Conservation (phyloP, 1,140 invertebrate species). For the Caenorhabditis brenneri region DNA sequence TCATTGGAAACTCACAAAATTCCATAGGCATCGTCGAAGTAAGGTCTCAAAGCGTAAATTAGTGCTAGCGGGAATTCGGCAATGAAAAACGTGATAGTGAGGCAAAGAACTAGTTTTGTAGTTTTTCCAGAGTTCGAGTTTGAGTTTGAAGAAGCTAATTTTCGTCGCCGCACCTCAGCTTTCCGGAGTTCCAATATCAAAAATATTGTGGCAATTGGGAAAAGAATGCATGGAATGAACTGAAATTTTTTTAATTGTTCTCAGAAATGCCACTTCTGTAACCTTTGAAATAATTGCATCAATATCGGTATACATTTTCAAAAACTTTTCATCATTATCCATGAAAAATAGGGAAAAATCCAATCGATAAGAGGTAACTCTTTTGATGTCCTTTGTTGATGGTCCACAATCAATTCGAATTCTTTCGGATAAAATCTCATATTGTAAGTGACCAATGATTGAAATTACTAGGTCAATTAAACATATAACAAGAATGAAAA, state of each 20-base stretch:
- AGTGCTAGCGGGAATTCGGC: neutral
- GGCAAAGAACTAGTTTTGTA: neutral
- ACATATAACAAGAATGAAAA: neutral
- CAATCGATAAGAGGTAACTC: neutral
- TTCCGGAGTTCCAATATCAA: neutral
- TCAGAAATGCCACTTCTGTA: neutral
- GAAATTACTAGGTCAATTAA: neutral
- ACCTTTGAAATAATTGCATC: neutral
- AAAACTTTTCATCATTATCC: neutral
- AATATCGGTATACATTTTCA: neutral
- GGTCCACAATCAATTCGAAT: neutral
- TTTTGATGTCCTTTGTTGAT: neutral
- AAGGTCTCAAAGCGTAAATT: too few relatives aligned
- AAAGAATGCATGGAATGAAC: neutral
- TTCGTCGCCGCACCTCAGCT: neutral
- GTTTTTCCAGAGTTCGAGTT: neutral
- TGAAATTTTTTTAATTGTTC: neutral
- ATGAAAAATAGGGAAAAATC: neutral
- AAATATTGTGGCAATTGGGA: neutral
- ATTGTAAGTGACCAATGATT: neutral
- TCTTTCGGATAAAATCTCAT: neutral
- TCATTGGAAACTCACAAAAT: neutral
- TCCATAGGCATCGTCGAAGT: neutral
- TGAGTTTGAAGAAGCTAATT: neutral
- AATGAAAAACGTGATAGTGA: constrained; percentile 14